Conservation (phyloP, 2,113 vertebrate species). For the Cephalopterus ornatus region DNA sequence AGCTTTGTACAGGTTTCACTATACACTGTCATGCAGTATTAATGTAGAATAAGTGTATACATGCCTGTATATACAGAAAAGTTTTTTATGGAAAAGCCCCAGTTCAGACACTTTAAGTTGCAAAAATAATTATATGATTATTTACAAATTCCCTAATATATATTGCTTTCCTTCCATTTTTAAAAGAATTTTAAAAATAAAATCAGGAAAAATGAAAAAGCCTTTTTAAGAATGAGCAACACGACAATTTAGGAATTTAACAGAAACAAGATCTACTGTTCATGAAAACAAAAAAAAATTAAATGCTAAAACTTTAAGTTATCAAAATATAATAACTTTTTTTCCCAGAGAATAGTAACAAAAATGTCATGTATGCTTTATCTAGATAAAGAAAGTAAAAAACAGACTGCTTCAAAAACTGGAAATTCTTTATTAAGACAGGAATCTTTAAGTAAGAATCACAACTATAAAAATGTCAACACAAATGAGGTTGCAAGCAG, state of each 20-base stretch:
- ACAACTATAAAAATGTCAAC: not conserved
- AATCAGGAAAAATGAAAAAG: not conserved
- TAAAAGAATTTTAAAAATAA: not conserved
- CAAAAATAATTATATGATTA: not conserved
- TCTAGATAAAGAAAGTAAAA: not conserved
- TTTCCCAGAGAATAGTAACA: not conserved
- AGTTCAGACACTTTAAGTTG: not conserved
- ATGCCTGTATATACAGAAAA: conserved; percentile 53
- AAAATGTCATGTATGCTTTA: not conserved
- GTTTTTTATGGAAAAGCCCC: not conserved
- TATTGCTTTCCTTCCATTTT: not conserved
- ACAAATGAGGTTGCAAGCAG: not conserved
- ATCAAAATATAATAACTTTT: not conserved
- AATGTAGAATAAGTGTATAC: conserved; percentile 33
- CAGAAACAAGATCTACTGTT: not conserved
- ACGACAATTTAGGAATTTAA: not conserved
- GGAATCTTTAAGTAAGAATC: not conserved
- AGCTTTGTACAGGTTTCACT: conserved; percentile 12
- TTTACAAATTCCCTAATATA: not conserved
- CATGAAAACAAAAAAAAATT: not conserved
- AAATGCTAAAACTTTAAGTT: not conserved
- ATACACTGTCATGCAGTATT: not conserved
- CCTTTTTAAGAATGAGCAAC: not conserved
- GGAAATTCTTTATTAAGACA: not conserved
- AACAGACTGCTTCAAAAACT: not conserved